Evolutionary conservation across 2,888 invertebrate genomes (phyloP).

Genomic region (Nymphalis urticae): DNA sequence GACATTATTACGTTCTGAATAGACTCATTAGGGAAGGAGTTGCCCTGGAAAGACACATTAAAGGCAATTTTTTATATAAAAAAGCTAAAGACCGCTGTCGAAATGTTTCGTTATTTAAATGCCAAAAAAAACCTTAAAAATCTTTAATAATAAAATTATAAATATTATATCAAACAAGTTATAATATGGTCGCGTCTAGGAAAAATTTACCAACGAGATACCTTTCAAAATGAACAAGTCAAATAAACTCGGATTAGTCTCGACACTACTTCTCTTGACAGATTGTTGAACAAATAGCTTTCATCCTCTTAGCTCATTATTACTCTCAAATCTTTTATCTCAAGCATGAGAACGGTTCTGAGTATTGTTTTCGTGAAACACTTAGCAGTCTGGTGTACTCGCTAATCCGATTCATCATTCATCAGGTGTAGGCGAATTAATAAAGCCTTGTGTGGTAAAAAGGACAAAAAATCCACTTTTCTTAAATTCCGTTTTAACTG

Average conservation of each 20-base stretch:
- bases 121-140: background rate
- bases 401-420: constrained; percentile 48
- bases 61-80: constrained; percentile 4
- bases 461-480: background rate
- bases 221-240: background rate
- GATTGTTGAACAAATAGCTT: constrained; percentile 17
- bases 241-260: constrained; percentile 2
- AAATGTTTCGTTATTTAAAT: constrained; percentile 1
- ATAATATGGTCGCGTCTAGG: background rate
- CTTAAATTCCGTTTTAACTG: background rate
- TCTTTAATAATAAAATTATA: background rate
- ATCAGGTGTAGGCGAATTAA: constrained; percentile 40
- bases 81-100: background rate
- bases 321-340: constrained; percentile 40
- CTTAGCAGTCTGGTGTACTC: constrained; percentile 46
- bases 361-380: constrained; percentile 51
- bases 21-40: constrained; percentile 27
- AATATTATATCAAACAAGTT: background rate
- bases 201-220: background rate
- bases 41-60: constrained; percentile 19
- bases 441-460: constrained; percentile 30
- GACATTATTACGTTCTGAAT: constrained; percentile 24
- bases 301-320: constrained; percentile 37
- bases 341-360: constrained; percentile 40
- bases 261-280: constrained; percentile 6